Base-by-base conservation (phyloP, 1,140 invertebrate genomes). In the Diorhabda carinulata region DNA sequence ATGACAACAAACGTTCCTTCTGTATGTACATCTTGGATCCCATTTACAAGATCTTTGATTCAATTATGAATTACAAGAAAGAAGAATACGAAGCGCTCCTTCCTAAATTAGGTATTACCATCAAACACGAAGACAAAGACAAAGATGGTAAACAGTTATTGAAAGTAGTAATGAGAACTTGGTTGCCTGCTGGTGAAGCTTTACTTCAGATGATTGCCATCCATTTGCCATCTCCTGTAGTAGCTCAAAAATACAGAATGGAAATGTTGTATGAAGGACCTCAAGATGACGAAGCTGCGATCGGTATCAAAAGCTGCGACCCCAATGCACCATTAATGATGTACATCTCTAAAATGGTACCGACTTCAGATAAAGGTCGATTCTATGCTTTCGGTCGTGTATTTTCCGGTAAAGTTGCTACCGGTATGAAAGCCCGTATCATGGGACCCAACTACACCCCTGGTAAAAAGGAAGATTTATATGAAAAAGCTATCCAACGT, bases 291-390 rank as follows among this genome's bases (percentile, higher is more conserved):
- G 94, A 97, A 78, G 96, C 95, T 75, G 97, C 96, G 77, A 76
- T 96, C 74, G 95, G 64, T 69, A 81, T 84, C 70, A 86, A 96
- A 89, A 93, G 83, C 78, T 99, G 98, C 82, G 95, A 99, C 84
- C 91, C 96, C 5, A 92, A 97, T 76, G 98, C 91, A 73, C 97
- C 96, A 40, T 87, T 99, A 43, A 99, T 99, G 97, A 99, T 99
- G 98, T 99, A 99, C 88, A 89, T 99, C 72, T 98, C 97, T 41
- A 99, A 99, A 86, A 99, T 99, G 98, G 98, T 99, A 83, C 98
- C 98, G 67, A 99, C 98, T 4, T 94, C 95, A 57, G 98, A 99
- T 83, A 99, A 99, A 85, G 98, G 98, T 73, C 91, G 98, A 82
- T 99, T 99, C 90, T 99, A 98, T 84, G 98, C 98, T 67, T 99